Evolutionary conservation across 2,888 invertebrate genomes (phyloP).

Genomic region (Cinara cedri): DNA sequence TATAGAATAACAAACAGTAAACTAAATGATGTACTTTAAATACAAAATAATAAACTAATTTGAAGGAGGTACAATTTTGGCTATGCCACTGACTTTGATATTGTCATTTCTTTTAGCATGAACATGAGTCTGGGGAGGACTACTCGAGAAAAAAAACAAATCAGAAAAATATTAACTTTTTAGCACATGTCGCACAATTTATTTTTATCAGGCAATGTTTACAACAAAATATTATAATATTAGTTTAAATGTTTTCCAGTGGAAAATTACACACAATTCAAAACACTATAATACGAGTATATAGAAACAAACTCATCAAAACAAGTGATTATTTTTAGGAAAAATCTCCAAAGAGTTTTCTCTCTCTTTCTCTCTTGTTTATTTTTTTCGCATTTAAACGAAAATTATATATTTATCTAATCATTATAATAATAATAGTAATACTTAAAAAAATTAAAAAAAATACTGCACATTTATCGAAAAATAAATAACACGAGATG

Average conservation of each 20-base stretch:
- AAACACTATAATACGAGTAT: not conserved
- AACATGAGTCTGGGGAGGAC: not conserved
- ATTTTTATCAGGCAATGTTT: not conserved
- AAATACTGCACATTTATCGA: constrained; percentile 44
- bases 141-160: not conserved
- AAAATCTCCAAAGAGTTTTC: not conserved
- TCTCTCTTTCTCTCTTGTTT: not conserved
- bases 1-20: too few relatives aligned
- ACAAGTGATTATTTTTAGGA: not conserved
- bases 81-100: too few relatives aligned
- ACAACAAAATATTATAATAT: not conserved
- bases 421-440: constrained; percentile 7
- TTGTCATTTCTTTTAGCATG: too few relatives aligned
- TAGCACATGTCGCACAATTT: not conserved
- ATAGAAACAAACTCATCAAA: not conserved
- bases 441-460: constrained; percentile 18
- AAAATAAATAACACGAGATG: constrained; percentile 49
- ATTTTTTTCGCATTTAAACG: not conserved
- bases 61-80: too few relatives aligned
- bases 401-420: not conserved
- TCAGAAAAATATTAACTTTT: not conserved
- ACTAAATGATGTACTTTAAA: too few relatives aligned
- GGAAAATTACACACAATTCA: not conserved
- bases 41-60: too few relatives aligned
- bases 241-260: not conserved